Percentiles rank a stretch among this genome's conserved stretches.
phyloP scores from a whole-genome alignment of 1,140 invertebrate genomes.

The Zaprionus kolodkinae region DNA sequence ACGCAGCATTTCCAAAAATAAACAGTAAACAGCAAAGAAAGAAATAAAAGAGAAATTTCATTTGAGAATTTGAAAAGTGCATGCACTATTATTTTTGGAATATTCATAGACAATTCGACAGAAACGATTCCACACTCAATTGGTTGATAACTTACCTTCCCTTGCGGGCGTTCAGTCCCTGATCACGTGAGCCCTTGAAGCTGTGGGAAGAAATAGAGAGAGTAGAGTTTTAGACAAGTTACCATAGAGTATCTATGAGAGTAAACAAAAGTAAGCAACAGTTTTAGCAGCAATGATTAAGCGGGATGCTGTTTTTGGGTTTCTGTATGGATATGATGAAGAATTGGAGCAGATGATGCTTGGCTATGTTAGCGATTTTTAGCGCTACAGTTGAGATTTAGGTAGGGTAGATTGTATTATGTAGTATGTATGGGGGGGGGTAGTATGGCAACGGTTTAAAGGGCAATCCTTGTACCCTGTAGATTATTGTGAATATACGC shows the following conservation, averaged over 20 bases:
- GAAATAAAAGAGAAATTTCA: slow-evolving; percentile 49
- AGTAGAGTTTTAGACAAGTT: background rate
- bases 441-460: background rate
- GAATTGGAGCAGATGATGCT: background rate
- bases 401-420: background rate
- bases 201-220: slow-evolving; percentile 67
- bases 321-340: slow-evolving; percentile 11
- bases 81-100: slow-evolving; percentile 73
- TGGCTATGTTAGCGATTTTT: slow-evolving; percentile 47
- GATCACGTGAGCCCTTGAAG: slow-evolving; percentile 86
- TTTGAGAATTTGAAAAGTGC: slow-evolving; percentile 59
- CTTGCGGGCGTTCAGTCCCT: slow-evolving; percentile 82
- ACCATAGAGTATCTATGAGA: background rate
- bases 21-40: slow-evolving; percentile 38
- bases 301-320: slow-evolving; percentile 38
- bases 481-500: background rate
- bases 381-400: slow-evolving; percentile 44
- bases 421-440: background rate
- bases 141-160: slow-evolving; percentile 71
- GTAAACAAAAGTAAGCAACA: slow-evolving; percentile 37
- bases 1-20: slow-evolving; percentile 79
- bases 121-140: background rate
- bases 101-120: background rate
- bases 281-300: slow-evolving; percentile 60
- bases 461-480: background rate